Base-by-base conservation (phyloP, 2,888 invertebrate genomes). In the Mellilla xanthometata region DNA sequence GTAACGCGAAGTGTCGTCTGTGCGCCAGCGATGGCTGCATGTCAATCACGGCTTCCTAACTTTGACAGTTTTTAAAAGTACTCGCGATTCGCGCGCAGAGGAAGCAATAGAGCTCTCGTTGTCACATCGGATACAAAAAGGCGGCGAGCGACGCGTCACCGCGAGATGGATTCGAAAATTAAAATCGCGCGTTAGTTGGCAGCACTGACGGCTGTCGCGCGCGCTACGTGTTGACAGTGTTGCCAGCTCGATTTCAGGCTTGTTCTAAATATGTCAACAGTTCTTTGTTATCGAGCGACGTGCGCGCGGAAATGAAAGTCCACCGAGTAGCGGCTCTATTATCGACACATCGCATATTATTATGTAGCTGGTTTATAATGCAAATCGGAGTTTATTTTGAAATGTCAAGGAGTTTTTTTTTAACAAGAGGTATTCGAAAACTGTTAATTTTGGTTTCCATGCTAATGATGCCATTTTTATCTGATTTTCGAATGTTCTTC, bases 191-290 rank as follows among this genome's bases (percentile, higher is more conserved):
- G 82, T 77, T 76, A 76, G 77, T 70, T 72, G 69, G 63, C 68
- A 62, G 65, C 65, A 72, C 64, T 84, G 87, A 86, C 87, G 83
- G 81, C 75, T 86, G 86, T 84, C 86, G 74, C 62, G 70, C 64
- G 41, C 46, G 62, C 63, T 55, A 59, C 59, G 51, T 52, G 63
- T 60, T 65, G 67, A 57, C 65, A 50, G 60, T 60, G 64, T 58
- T 72, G 71, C 72, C 74, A 72, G 76, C 75, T 85, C 86, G 86
- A 81, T 87, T 89, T 87, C 87, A 88, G 88, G 88, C 87, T 86
- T 86, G 89, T 87, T 89, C 89, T 89, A 89, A 89, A 89, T 88
- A 87, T 86, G 88, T 87, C 89, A 85, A 72, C 82, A 83, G 71
- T 81, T 85, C 88, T 88, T 89, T 88, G 89, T 88, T 84, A 86